Evolutionary conservation across 2,113 vertebrate genomes (phyloP).

Genomic region (Lethenteron reissneri): DNA sequence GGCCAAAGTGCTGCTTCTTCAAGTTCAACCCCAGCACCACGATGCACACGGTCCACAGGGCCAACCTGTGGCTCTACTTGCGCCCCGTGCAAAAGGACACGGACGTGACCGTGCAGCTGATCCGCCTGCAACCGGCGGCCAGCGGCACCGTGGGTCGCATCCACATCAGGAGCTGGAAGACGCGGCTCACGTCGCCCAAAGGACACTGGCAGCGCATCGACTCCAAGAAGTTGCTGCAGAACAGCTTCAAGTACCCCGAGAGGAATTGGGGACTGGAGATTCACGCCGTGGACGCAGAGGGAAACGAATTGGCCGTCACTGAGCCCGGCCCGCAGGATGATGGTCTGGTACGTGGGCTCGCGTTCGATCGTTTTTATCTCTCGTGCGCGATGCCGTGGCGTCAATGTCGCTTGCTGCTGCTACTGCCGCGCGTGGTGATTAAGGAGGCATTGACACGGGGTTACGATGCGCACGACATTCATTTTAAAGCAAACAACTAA

Average conservation of each 20-base stretch:
- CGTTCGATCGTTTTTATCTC: no score
- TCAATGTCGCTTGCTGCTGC: no score
- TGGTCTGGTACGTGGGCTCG: slow-evolving; percentile 53
- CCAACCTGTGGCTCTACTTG: slow-evolving; percentile 88
- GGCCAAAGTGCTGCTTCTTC: slow-evolving; percentile 86
- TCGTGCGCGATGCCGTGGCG: no score
- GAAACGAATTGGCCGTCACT: slow-evolving; percentile 66
- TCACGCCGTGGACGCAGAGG: slow-evolving; percentile 66
- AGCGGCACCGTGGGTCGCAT: slow-evolving; percentile 47
- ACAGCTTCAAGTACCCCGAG: slow-evolving; percentile 93
- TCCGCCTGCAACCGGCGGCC: slow-evolving; percentile 61
- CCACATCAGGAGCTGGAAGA: slow-evolving; percentile 81
- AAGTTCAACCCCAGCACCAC: slow-evolving; percentile 73
- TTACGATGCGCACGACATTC: no score
- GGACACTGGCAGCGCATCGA: slow-evolving; percentile 93
- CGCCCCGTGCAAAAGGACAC: slow-evolving; percentile 46
- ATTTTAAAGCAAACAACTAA: no score
- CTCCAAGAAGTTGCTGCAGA: slow-evolving; percentile 73
- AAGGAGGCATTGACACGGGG: no score
- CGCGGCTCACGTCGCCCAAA: slow-evolving; percentile 62
- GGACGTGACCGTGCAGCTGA: slow-evolving; percentile 83
- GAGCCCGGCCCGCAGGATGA: slow-evolving; percentile 57
- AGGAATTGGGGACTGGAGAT: slow-evolving; percentile 96
- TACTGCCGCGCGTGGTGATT: no score
- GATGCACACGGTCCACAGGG: slow-evolving; percentile 57